Evolutionary conservation across 2,797 vertebrate species (phyloP).

Genomic region (Enteromius afrohamiltoni): DNA sequence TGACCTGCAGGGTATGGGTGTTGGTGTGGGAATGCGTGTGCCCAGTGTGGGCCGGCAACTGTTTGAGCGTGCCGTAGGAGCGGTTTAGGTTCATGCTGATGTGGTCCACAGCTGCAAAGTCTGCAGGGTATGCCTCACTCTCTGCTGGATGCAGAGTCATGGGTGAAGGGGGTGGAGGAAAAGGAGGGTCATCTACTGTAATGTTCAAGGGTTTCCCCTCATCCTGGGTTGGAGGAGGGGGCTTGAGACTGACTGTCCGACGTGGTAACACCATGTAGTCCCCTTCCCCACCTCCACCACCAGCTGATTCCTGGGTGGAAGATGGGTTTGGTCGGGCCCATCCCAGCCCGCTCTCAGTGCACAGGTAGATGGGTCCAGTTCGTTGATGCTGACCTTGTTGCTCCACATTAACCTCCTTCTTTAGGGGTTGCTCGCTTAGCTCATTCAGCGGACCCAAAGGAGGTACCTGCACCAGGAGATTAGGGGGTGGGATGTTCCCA

Average conservation of each 20-base stretch:
- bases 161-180: slow-evolving; percentile 79
- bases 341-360: slow-evolving; percentile 90
- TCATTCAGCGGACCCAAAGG: slow-evolving; percentile 86
- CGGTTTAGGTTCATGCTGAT: slow-evolving; percentile 87
- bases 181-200: slow-evolving; percentile 85
- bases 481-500: slow-evolving; percentile 90
- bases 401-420: slow-evolving; percentile 88
- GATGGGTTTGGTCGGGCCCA: slow-evolving; percentile 85
- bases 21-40: slow-evolving; percentile 72
- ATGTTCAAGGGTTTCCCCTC: slow-evolving; percentile 84
- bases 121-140: slow-evolving; percentile 85
- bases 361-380: slow-evolving; percentile 89
- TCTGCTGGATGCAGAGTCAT: slow-evolving; percentile 83
- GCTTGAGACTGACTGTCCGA: slow-evolving; percentile 92
- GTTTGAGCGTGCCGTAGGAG: slow-evolving; percentile 93
- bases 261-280: slow-evolving; percentile 98
- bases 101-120: slow-evolving; percentile 87
- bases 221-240: slow-evolving; percentile 78
- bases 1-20: slow-evolving; percentile 91
- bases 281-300: slow-evolving; percentile 80
- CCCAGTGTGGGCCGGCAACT: slow-evolving; percentile 77
- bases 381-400: slow-evolving; percentile 75
- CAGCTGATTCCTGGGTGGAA: slow-evolving; percentile 73
- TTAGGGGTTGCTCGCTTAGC: slow-evolving; percentile 83
- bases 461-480: slow-evolving; percentile 90